These are phyloP conservation scores for Cheilosia vulpina DNA, from an alignment of 2,888 invertebrate genomes.

Conservation along the genomic window DNA sequence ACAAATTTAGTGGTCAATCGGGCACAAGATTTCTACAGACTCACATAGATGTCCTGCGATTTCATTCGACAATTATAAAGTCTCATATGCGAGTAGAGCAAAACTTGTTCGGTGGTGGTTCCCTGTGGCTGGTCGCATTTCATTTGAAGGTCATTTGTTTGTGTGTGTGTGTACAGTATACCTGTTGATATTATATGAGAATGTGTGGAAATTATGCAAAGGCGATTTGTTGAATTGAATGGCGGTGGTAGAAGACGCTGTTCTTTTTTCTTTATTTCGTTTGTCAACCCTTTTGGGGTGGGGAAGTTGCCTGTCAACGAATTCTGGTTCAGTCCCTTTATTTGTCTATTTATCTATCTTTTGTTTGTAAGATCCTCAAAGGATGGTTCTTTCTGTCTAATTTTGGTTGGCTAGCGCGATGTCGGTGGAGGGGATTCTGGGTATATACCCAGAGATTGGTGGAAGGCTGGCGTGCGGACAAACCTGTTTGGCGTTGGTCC, in stretches of 20 bases:
- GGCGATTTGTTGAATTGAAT: slow-evolving; percentile 28
- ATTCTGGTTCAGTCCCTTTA: slow-evolving; percentile 61
- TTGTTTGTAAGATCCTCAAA: slow-evolving; percentile 35
- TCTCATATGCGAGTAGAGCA: slow-evolving; percentile 21
- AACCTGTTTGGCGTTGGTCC: background rate
- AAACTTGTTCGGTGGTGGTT: slow-evolving; percentile 55
- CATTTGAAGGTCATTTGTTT: slow-evolving; percentile 61
- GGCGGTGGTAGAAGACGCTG: slow-evolving; percentile 27
- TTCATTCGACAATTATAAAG: slow-evolving; percentile 51
- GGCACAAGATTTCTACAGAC: slow-evolving; percentile 54
- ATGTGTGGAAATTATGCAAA: slow-evolving; percentile 40
- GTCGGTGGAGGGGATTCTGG: slow-evolving; percentile 28
- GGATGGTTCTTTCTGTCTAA: background rate
- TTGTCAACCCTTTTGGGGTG: slow-evolving; percentile 58
- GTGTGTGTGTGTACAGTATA: slow-evolving; percentile 52
- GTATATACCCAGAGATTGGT: slow-evolving; percentile 13
- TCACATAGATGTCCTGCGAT: slow-evolving; percentile 52
- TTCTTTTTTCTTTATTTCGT: slow-evolving; percentile 9
- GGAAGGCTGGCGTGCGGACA: background rate
- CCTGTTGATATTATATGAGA: slow-evolving; percentile 59
- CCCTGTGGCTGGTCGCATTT: slow-evolving; percentile 12
- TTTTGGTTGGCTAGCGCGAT: slow-evolving; percentile 56
- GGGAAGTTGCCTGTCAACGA: slow-evolving; percentile 40
- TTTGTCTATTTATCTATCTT: slow-evolving; percentile 41
- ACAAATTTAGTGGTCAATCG: slow-evolving; percentile 45